Percentiles rank a stretch among this genome's conserved stretches.
Evolutionary conservation across 2,113 vertebrate species (phyloP).

Genomic region (Nesogale talazaci): DNA sequence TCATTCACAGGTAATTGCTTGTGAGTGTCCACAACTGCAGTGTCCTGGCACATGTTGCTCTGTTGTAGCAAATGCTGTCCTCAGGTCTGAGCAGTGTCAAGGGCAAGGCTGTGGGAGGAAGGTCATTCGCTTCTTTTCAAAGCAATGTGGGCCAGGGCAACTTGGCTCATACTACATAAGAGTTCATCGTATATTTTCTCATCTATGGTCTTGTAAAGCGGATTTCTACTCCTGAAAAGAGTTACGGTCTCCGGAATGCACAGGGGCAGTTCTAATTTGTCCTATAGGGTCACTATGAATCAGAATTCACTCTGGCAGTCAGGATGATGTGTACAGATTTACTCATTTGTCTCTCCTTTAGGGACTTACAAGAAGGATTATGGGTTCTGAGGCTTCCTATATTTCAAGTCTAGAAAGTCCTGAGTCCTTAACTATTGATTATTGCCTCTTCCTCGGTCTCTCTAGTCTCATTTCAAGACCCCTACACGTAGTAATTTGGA

Average conservation of each 20-base stretch:
- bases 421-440: conserved; percentile 8
- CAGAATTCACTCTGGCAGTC: not conserved
- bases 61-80: no score
- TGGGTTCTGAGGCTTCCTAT: not conserved
- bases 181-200: not conserved
- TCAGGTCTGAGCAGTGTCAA: no score
- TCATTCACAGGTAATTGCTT: not conserved
- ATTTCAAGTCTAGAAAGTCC: conserved; percentile 11
- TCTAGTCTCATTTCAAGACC: not conserved
- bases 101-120: no score
- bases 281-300: no score
- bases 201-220: not conserved
- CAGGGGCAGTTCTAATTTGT: no score
- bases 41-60: not conserved
- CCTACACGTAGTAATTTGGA: not conserved
- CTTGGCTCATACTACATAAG: not conserved
- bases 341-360: not conserved
- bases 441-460: not conserved
- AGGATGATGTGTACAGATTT: not conserved
- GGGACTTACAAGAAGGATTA: not conserved
- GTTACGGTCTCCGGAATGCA: no score
- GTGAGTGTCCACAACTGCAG: not conserved
- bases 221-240: not conserved
- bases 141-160: not conserved
- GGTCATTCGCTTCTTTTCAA: not conserved